Evolutionary conservation across 1,140 invertebrate species (phyloP), one percentile per base, ranked within the genome.

Genomic region (Euwallacea fornicatus): DNA sequence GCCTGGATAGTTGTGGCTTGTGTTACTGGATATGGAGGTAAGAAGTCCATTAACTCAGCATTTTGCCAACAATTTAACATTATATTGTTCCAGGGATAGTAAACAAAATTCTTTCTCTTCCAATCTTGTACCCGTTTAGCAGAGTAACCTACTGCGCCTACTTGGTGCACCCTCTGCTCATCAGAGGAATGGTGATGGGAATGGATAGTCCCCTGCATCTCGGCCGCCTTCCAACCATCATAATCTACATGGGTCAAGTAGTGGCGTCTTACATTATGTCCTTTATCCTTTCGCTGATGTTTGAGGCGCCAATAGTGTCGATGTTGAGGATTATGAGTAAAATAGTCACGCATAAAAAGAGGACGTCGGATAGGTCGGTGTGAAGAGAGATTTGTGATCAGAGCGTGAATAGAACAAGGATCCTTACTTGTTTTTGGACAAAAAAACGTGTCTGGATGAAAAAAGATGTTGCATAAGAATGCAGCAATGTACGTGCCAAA

Each of bases 1-100:
- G 86, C 90, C 0, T 97, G 94, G 94, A 89, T 96, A 73, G 91
- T 94, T 7, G 86, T 96, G 67, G 94, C 93, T 0, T 97, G 94
- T 78, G 91, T 92, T 16, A 94, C 91, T 41, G 94, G 94, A 67
- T 88, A 95, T 81, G 93, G 93, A 83, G 93, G 92, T 91, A 82
- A 63, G 44, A 21, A 67, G 55, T 58, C 55, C 21, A 33, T 33
- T 33, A 33, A 33, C 21, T 33, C 21, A 4, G 21, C 21, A 33
- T 33, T 33, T 33, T 33, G 1, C 4, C 21, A 33, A 33, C 21
- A 2, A 33, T 33, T 33, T 33, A 33, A 10, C 21, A 33, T 33
- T 33, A 33, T 33, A 4, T 33, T 33, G 13, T 83, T 84, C 73
- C 81, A 91, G 90, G 91, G 69, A 90, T 88, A 78, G 85, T 93